Conservation (phyloP, 2,113 vertebrate species). For the Crocuta crocuta region DNA sequence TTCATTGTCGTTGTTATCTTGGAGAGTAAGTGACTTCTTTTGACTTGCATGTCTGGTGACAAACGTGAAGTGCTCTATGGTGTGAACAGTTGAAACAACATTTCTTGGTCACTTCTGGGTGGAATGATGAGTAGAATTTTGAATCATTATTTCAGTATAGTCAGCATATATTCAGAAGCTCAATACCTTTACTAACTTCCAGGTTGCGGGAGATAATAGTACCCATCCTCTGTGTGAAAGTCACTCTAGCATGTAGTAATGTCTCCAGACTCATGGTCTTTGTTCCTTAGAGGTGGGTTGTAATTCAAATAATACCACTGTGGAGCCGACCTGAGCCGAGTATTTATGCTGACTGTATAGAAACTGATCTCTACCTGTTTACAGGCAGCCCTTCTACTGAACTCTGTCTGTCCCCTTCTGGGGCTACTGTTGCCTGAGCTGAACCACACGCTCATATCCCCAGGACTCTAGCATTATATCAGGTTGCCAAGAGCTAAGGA, state of each 20-base stretch:
- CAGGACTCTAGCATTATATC: background rate
- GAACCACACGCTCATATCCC: background rate
- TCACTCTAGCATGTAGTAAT: background rate
- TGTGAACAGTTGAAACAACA: background rate
- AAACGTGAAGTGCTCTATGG: background rate
- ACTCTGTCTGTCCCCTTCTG: background rate
- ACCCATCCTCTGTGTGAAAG: background rate
- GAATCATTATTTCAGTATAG: background rate
- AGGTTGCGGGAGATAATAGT: background rate
- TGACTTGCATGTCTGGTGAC: background rate
- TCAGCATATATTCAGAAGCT: background rate
- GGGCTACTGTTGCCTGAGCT: background rate
- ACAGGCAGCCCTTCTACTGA: background rate
- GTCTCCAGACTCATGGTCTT: background rate
- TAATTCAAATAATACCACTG: background rate
- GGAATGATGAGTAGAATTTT: background rate
- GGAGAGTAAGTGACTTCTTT: conserved; percentile 36
- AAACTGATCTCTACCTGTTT: background rate
- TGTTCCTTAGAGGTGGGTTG: background rate
- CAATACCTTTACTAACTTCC: background rate
- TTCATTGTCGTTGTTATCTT: background rate
- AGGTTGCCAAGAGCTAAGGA: background rate
- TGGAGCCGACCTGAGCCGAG: background rate
- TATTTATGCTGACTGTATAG: background rate
- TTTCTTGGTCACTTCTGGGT: background rate